Evolutionary conservation across 2,113 vertebrate genomes (phyloP).

Genomic region (Tenebrosternarchus preto): DNA sequence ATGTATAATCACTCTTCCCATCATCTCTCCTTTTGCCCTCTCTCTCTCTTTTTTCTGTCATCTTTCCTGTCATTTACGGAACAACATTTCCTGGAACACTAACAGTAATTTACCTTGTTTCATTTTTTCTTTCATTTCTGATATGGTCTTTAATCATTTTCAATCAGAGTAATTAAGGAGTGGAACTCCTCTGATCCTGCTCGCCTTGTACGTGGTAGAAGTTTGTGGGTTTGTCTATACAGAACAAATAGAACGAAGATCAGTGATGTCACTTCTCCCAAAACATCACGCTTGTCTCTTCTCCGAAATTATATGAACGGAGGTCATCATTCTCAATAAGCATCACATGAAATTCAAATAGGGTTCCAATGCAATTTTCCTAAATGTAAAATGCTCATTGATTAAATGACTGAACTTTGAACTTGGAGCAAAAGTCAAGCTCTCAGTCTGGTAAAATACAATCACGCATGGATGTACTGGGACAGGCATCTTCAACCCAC

Average conservation of each 20-base stretch:
- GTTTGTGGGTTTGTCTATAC: background rate
- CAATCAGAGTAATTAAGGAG: constrained; percentile 66
- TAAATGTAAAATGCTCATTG: constrained; percentile 33
- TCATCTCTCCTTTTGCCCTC: constrained; percentile 47
- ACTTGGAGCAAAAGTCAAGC: constrained; percentile 26
- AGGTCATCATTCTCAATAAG: constrained; percentile 12
- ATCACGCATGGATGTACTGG: constrained; percentile 21
- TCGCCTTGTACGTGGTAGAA: constrained; percentile 47
- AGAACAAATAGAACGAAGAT: background rate
- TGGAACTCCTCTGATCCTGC: constrained; percentile 47
- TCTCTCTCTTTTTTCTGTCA: constrained; percentile 18
- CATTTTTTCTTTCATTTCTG: constrained; percentile 43
- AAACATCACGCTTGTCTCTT: constrained; percentile 32
- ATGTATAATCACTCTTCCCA: constrained; percentile 75
- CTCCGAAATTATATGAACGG: constrained; percentile 21
- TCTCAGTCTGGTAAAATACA: constrained; percentile 18
- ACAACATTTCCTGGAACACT: constrained; percentile 69
- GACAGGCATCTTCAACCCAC: background rate
- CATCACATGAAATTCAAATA: constrained; percentile 30
- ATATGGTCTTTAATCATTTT: constrained; percentile 60
- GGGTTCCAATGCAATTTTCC: constrained; percentile 10
- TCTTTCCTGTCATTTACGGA: constrained; percentile 68
- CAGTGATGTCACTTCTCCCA: constrained; percentile 43
- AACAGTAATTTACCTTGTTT: constrained; percentile 64
- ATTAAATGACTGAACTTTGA: constrained; percentile 45